phyloP scores from a whole-genome alignment of 2,888 invertebrate genomes.

The Sympetrum striolatum region DNA sequence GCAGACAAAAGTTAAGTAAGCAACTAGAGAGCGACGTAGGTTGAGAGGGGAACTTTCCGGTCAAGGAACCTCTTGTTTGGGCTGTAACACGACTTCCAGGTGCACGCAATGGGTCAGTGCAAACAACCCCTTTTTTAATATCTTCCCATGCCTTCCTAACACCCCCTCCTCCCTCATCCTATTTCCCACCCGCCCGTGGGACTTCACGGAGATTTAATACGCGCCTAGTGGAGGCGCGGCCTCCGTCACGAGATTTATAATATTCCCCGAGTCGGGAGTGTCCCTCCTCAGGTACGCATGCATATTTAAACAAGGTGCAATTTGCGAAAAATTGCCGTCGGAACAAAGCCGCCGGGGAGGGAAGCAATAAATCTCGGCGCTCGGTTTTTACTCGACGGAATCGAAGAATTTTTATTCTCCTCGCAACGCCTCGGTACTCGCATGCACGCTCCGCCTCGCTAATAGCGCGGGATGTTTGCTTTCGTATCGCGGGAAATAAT shows the following conservation, averaged over 20 bases:
- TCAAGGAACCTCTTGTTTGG: not conserved
- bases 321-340: not conserved
- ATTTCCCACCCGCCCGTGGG: not conserved
- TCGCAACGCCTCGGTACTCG: not conserved
- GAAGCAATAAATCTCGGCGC: not conserved
- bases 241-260: not conserved
- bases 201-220: not conserved
- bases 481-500: not conserved
- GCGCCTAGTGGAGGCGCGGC: not conserved
- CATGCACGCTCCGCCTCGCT: not conserved
- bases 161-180: not conserved
- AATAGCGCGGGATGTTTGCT: not conserved
- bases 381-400: not conserved
- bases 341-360: not conserved
- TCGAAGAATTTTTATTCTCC: not conserved
- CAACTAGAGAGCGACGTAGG: not conserved
- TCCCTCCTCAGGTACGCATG: not conserved
- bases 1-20: not conserved
- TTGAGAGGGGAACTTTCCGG: not conserved
- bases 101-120: not conserved
- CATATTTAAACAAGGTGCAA: not conserved
- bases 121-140: not conserved
- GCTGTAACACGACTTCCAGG: not conserved
- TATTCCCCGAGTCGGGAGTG: not conserved
- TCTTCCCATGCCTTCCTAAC: not conserved